phyloP scores from a whole-genome alignment of 2,113 vertebrate species.

The Xenotilapia leptura region DNA sequence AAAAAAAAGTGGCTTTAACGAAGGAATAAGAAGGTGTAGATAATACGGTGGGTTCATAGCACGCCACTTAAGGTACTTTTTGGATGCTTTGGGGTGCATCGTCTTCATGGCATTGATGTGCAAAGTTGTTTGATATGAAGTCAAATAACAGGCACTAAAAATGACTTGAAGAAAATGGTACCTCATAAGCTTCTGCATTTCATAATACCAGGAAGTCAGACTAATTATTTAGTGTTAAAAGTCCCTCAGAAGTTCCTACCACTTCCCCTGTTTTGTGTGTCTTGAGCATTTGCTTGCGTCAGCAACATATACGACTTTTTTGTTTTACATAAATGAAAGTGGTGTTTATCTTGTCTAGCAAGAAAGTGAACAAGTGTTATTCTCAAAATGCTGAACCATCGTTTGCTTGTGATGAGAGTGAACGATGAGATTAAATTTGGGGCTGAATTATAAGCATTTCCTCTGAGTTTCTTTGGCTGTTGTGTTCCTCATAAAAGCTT shows the following conservation, averaged over 20 bases:
- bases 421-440: neutral
- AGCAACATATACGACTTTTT: neutral
- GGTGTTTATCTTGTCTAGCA: neutral
- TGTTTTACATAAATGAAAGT: neutral
- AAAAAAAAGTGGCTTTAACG: rapidly evolving
- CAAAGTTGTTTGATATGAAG: neutral
- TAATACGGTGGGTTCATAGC: neutral
- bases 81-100: rapidly evolving
- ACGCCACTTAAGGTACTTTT: neutral
- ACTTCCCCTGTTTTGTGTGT: neutral
- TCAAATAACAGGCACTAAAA: neutral
- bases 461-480: neutral
- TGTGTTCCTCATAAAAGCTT: rapidly evolving
- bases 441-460: neutral
- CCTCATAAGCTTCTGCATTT: neutral
- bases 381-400: neutral
- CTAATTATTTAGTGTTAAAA: neutral
- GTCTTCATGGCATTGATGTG: neutral
- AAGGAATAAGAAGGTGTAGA: neutral
- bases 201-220: neutral
- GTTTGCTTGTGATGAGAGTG: rapidly evolving
- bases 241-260: rapidly evolving
- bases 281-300: neutral
- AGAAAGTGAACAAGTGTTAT: neutral
- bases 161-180: neutral